Conservation (phyloP, 1,140 invertebrate genomes). For the Triops cancriformis region DNA sequence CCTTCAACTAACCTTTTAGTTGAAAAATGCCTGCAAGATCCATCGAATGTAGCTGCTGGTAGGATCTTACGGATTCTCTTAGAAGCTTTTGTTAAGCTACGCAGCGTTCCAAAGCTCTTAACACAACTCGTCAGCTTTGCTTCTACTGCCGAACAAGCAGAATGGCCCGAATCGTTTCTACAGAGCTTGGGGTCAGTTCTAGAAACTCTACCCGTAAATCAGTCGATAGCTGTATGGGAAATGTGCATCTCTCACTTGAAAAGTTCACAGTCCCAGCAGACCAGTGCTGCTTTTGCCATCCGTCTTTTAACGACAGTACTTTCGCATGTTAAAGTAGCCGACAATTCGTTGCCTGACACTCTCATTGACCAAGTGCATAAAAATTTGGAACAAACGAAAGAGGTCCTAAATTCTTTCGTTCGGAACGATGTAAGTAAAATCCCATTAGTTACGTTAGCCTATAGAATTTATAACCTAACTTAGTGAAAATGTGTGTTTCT, state of each 20-base stretch:
- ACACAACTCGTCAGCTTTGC: neutral
- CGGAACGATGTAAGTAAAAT: neutral
- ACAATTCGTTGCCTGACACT: neutral
- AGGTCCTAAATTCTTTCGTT: neutral
- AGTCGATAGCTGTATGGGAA: neutral
- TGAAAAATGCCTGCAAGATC: neutral
- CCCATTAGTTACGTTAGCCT: neutral
- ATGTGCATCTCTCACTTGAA: neutral
- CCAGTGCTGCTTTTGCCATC: neutral
- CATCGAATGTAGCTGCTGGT: neutral
- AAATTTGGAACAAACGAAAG: neutral
- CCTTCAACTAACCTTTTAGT: neutral
- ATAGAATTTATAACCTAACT: neutral
- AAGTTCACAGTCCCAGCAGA: neutral
- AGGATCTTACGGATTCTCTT: neutral
- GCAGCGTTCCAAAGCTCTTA: neutral
- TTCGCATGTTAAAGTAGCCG: neutral
- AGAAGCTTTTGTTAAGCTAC: neutral
- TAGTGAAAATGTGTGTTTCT: neutral
- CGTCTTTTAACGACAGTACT: neutral
- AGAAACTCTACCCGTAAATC: neutral
- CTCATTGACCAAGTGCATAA: neutral
- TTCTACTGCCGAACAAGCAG: neutral
- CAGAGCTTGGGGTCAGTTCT: neutral
- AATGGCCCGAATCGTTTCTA: neutral